Base-by-base conservation (phyloP, 2,113 vertebrate species). In the Polypterus bichir region DNA sequence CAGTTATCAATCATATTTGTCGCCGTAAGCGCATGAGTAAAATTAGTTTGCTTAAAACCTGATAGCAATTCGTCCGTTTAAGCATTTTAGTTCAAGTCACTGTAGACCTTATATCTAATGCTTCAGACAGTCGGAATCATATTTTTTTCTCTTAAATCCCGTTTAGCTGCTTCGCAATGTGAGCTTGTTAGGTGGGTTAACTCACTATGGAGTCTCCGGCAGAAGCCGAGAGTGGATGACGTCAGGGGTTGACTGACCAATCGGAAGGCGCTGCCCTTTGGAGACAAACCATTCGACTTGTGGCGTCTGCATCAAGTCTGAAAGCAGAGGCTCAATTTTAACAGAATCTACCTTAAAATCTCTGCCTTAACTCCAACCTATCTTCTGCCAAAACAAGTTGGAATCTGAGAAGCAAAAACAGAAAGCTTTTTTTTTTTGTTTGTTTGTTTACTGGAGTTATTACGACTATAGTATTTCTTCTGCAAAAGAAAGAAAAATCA, bases 201-300 rank as follows among this genome's bases (percentile, higher is more conserved):
- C 86, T 87, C 83, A 49, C 77, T 81, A 82, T 85, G 82, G 88
- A 83, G 86, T 86, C 90, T 83, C 87, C 83, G 87, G 80, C 75
- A 81, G 85, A 89, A 84, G 79, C 83, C 79, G 79, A 80, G 81
- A 81, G 79, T 73, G 82, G 83, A 92, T 94, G 93, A 96, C 92
- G 93, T 92, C 88, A 82, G 79, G 68, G 86, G 83, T 77, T 77
- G 83, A 83, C 78, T 92, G 92, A 90, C 93, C 93, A 96, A 96
- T 96, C 79, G 88, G 87, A 80, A 92, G 86, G 85, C 90, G 87
- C 91, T 94, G 92, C 89, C 93, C 91, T 94, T 92, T 91, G 88
- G 89, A 94, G 92, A 90, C 89, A 87, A 93, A 92, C 91, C 93
- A 91, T 91, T 92, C 89, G 90, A 91, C 91, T 92, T 87, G 91